Evolutionary conservation across 2,888 invertebrate genomes (phyloP).

Genomic region (Sarcophaga caerulescens): DNA sequence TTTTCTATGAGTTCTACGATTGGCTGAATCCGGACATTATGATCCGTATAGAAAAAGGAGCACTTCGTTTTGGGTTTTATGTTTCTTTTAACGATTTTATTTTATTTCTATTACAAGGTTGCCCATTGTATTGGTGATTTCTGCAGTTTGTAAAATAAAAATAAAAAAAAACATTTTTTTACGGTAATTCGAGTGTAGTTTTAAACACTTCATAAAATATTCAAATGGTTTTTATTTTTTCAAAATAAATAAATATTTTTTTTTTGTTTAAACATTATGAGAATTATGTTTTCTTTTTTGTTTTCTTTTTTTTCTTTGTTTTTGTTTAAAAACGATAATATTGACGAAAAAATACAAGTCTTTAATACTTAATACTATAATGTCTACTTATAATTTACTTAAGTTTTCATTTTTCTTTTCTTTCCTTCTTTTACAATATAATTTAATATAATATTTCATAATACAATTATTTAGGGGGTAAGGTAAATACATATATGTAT

Average conservation of each 20-base stretch:
- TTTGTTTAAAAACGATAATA: slow-evolving; percentile 19
- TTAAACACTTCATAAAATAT: not conserved
- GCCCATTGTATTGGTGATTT: too few relatives aligned
- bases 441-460: slow-evolving; percentile 42
- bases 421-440: not conserved
- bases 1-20: too few relatives aligned
- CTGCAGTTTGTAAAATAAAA: not conserved
- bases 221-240: slow-evolving; percentile 25
- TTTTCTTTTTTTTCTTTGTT: slow-evolving; percentile 15
- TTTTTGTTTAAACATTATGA: slow-evolving; percentile 39
- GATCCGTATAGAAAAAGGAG: too few relatives aligned
- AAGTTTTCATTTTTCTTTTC: slow-evolving; percentile 1
- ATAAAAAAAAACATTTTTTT: not conserved
- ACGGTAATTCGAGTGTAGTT: not conserved
- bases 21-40: too few relatives aligned
- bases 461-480: slow-evolving; percentile 20
- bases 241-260: slow-evolving; percentile 50
- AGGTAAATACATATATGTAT: slow-evolving; percentile 21
- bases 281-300: slow-evolving; percentile 20
- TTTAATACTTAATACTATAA: slow-evolving; percentile 55
- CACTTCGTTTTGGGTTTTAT: too few relatives aligned
- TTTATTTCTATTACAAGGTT: too few relatives aligned
- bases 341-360: slow-evolving; percentile 48
- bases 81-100: too few relatives aligned
- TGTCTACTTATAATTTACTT: slow-evolving; percentile 43